Evolutionary conservation across 2,113 vertebrate genomes (phyloP), one percentile per base, ranked within the genome.

Genomic region (Macrotus californicus): DNA sequence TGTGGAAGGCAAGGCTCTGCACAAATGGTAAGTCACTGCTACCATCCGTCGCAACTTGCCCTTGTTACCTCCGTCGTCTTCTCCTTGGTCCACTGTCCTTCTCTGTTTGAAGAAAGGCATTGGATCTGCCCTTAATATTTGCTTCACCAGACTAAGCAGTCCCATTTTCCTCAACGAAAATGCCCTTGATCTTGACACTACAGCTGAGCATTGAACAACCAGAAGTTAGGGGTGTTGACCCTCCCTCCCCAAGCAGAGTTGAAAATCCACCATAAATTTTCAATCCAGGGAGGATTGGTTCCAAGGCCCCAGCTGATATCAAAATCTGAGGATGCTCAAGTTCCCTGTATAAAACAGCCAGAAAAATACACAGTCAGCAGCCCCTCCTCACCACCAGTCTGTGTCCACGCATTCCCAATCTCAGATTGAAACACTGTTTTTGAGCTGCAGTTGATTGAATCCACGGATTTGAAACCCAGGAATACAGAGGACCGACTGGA

Each of bases 31-130:
- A 46, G 43, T 6, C 83, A 29, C 36, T 31, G 0, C 9, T 5
- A 1, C 22, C 67, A 6, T 5, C 48, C 24, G 19, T 6, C 0
- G 21, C 18, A 3, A 26, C 1, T 21, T 13, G 10, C 5, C 36
- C 46, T 14, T 39, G 34, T 36, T 16, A 24, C 14, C 61, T 41
- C 22, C 26, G 6, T 7, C 24, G 4, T 12, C 64, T 70, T 36
- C 31, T 12, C 29, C 12, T 81, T 13, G 36, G 50, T 46, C 39
- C 29, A 59, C 39, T 16, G n/a, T 34, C 72, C 64, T 50, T 81
- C 29, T 15, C 34, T 21, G 26, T 79, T 56, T 26, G 39, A n/a
- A 89, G 36, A 72, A 79, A 48, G 39, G 5, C 39, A 36, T 22
- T 22, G 24, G 14, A 16, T 46, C 36, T 9, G 46, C 83, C 69